A percentile compares a stretch with the other conserved stretches of the same genome.
Conservation (phyloP, 2,888 invertebrate species). For the Thera obeliscata region DNA sequence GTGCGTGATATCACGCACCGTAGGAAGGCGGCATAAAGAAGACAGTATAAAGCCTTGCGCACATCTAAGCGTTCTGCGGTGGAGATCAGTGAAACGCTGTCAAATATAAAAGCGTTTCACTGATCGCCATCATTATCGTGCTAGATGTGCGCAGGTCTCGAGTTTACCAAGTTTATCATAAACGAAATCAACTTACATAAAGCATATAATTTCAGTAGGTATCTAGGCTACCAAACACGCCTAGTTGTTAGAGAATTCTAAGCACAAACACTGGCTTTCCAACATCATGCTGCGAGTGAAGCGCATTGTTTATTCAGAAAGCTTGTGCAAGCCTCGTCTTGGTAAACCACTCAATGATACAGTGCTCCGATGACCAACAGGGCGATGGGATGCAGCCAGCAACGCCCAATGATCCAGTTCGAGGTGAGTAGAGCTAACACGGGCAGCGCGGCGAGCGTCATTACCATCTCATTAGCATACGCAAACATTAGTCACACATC, state of each 20-base stretch:
- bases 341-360: conserved; percentile 59
- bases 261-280: conserved; percentile 39
- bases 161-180: neutral
- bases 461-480: conserved; percentile 82
- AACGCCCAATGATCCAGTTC: conserved; percentile 75
- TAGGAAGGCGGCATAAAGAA: no score
- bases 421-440: conserved; percentile 57
- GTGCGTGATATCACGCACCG: no score
- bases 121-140: no score
- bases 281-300: conserved; percentile 47
- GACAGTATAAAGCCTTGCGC: no score
- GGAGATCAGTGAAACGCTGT: no score
- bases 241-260: conserved; percentile 44
- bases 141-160: no score
- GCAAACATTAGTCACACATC: conserved; percentile 79
- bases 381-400: conserved; percentile 54
- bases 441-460: conserved; percentile 51
- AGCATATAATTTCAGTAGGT: conserved; percentile 2
- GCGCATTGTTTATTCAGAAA: conserved; percentile 72
- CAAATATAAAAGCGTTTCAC: no score
- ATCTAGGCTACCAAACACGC: neutral
- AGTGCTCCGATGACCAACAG: conserved; percentile 60
- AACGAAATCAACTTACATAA: neutral
- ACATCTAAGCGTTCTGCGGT: no score
- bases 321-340: conserved; percentile 63